Percentiles rank a stretch among this genome's conserved stretches.
Conservation (phyloP, 2,797 vertebrate genomes). For the Betta splendens region DNA sequence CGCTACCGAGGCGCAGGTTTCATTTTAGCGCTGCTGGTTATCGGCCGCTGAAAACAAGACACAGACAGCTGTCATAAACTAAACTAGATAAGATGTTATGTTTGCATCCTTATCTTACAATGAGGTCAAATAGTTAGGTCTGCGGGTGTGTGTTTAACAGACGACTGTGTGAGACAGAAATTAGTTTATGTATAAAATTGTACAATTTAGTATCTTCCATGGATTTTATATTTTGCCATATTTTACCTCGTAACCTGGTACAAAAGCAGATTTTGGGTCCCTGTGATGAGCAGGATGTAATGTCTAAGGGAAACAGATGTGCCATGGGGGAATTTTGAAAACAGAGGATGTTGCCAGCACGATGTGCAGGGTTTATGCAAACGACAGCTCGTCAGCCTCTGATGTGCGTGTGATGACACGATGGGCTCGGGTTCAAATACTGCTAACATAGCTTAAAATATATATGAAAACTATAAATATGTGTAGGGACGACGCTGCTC, state of each 20-base stretch:
- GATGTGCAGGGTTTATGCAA: conserved; percentile 70
- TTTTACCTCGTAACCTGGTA: background rate
- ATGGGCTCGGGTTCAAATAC: background rate
- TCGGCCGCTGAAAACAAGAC: conserved; percentile 11
- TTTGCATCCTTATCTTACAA: conserved; percentile 11
- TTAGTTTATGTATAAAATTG: background rate
- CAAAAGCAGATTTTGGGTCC: background rate
- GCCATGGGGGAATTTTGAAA: conserved; percentile 46
- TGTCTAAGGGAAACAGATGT: conserved; percentile 54
- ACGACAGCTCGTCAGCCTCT: conserved; percentile 53
- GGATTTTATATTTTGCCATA: too few relatives aligned
- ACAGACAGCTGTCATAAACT: background rate
- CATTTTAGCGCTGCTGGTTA: conserved; percentile 6
- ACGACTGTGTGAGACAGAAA: background rate
- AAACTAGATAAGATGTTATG: background rate
- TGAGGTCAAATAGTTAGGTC: background rate
- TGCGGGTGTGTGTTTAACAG: background rate
- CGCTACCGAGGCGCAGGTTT: conserved; percentile 30
- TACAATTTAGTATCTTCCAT: background rate
- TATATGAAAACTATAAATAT: background rate
- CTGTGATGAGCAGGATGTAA: conserved; percentile 40
- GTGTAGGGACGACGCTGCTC: background rate
- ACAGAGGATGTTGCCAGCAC: conserved; percentile 59
- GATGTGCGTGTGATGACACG: conserved; percentile 38
- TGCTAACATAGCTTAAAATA: background rate